phyloP scores from a whole-genome alignment of 2,888 invertebrate genomes.

The Acrocyrtus sp. region DNA sequence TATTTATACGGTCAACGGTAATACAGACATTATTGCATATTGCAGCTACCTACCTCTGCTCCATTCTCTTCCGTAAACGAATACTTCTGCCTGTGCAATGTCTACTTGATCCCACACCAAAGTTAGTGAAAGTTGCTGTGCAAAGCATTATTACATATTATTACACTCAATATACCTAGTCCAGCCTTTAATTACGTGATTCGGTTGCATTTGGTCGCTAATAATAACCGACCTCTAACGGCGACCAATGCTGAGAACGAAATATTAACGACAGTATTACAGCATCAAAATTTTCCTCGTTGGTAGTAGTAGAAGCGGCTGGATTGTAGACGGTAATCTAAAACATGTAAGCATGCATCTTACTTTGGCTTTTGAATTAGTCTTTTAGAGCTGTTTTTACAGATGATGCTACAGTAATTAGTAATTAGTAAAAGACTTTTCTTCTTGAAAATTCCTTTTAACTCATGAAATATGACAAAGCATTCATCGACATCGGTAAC shows the following conservation, averaged over 20 bases:
- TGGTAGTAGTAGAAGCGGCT: constrained; percentile 78
- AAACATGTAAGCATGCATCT: too few relatives aligned
- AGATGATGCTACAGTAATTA: too few relatives aligned
- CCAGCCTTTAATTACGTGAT: too few relatives aligned
- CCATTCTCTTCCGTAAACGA: constrained; percentile 98
- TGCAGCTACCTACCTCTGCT: constrained; percentile 83
- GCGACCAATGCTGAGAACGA: constrained; percentile 87
- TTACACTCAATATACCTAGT: too few relatives aligned
- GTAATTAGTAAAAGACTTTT: too few relatives aligned
- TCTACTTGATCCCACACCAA: constrained; percentile 99
- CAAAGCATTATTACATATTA: too few relatives aligned
- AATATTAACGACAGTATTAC: constrained; percentile 96
- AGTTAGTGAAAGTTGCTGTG: constrained; percentile 91
- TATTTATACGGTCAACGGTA: too few relatives aligned
- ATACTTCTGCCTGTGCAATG: constrained; percentile 90
- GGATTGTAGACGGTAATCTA: constrained; percentile 95
- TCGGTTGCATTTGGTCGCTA: too few relatives aligned
- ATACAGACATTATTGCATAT: too few relatives aligned
- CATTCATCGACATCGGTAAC: constrained; percentile 32
- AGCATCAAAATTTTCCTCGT: constrained; percentile 93
- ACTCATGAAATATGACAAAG: constrained; percentile 40
- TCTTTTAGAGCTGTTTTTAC: too few relatives aligned
- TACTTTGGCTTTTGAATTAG: too few relatives aligned
- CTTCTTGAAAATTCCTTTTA: constrained; percentile 46
- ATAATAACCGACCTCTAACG: constrained; percentile 68